These are phyloP conservation scores for Tenrec ecaudatus DNA, from an alignment of 2,113 vertebrate genomes.

Conservation along the genomic window DNA sequence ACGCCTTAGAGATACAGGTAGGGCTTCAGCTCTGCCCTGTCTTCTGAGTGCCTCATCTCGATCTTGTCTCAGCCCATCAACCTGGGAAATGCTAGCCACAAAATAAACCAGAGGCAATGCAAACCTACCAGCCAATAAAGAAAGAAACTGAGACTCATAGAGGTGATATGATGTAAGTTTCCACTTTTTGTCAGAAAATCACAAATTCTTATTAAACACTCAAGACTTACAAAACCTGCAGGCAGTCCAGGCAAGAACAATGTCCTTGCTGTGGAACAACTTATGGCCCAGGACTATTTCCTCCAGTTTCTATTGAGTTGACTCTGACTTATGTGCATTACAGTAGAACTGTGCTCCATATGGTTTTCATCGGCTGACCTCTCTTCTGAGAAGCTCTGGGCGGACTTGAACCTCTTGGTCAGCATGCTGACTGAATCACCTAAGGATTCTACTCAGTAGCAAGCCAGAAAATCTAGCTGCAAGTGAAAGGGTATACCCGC, in stretches of 20 bases:
- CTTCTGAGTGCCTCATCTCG: neutral
- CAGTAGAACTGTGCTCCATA: neutral
- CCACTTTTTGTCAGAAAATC: slow-evolving; percentile 13
- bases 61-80: neutral
- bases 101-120: neutral
- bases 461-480: slow-evolving; percentile 4
- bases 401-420: neutral
- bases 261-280: slow-evolving; percentile 37
- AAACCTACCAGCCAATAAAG: neutral
- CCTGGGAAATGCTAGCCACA: neutral
- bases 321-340: neutral
- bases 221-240: neutral
- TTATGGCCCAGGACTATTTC: neutral
- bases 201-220: slow-evolving; percentile 28
- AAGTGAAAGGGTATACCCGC: slow-evolving; percentile 8
- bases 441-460: neutral
- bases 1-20: neutral
- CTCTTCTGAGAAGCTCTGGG: neutral
- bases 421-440: neutral
- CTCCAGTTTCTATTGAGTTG: neutral
- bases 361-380: neutral
- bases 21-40: neutral
- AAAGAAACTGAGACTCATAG: slow-evolving; percentile 26
- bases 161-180: neutral
- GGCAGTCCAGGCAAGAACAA: slow-evolving; percentile 17